These are phyloP conservation scores for Rhinoderma darwinii DNA, from an alignment of 2,113 vertebrate species.

Conservation along the genomic window DNA sequence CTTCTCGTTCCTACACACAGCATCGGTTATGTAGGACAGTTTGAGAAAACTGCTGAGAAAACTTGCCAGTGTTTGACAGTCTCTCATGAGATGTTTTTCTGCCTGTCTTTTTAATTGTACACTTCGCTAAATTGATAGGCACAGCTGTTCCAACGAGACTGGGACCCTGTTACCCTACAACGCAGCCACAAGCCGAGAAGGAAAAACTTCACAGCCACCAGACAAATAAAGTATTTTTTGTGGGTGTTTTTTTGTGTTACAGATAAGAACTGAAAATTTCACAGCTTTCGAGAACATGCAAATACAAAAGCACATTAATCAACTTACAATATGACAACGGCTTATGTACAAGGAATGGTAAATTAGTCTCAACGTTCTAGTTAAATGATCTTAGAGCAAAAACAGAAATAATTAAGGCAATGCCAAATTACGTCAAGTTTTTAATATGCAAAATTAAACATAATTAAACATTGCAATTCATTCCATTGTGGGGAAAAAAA, in stretches of 20 bases:
- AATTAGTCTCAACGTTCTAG: conserved; percentile 9
- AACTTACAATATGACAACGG: neutral
- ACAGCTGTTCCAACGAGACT: conserved; percentile 31
- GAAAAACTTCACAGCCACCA: neutral
- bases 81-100: neutral
- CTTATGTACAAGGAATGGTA: neutral
- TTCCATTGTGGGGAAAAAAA: neutral
- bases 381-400: conserved; percentile 12
- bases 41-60: conserved; percentile 1
- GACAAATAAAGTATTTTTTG: neutral
- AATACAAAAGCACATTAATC: conserved; percentile 6
- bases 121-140: conserved; percentile 11
- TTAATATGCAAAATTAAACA: conserved; percentile 11
- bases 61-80: conserved; percentile 9
- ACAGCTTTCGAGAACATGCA: neutral
- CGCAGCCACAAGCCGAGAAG: neutral
- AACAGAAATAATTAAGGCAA: conserved; percentile 18
- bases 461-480: conserved; percentile 5
- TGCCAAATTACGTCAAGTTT: neutral
- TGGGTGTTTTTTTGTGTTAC: neutral
- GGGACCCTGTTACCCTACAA: neutral
- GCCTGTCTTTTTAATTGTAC: conserved; percentile 32
- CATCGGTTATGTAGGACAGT: neutral
- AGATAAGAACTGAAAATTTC: neutral
- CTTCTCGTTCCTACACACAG: neutral